Evolutionary conservation across 1,140 invertebrate genomes (phyloP).

Genomic region (Dysdera silvatica): DNA sequence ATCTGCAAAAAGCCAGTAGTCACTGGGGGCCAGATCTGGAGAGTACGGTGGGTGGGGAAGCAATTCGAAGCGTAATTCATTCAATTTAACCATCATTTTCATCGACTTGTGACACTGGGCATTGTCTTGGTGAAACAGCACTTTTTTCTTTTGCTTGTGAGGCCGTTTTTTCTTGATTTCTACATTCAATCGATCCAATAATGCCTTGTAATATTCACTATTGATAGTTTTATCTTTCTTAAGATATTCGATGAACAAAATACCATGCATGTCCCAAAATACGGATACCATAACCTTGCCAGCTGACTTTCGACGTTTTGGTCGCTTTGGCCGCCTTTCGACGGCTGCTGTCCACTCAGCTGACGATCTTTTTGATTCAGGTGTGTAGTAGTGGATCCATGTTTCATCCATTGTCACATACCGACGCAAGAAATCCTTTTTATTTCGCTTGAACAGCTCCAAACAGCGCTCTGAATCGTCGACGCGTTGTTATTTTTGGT

Average conservation of each 20-base stretch:
- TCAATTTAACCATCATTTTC: slow-evolving; percentile 8
- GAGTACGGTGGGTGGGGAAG: slow-evolving; percentile 39
- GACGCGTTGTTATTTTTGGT: slow-evolving; percentile 1
- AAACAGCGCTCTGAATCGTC: slow-evolving; percentile 2
- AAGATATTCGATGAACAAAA: background rate
- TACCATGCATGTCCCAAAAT: too few species aligned
- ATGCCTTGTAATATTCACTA: slow-evolving; percentile 1
- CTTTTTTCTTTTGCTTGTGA: slow-evolving; percentile 7
- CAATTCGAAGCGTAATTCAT: slow-evolving; percentile 1
- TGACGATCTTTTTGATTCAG: background rate
- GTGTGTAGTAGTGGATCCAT: background rate
- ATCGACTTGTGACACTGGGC: slow-evolving; percentile 8
- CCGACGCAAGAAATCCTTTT: background rate
- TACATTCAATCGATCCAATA: slow-evolving; percentile 1
- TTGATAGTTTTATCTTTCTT: background rate
- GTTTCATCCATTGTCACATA: slow-evolving; percentile 6
- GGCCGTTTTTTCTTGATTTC: slow-evolving; percentile 1
- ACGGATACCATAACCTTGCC: background rate
- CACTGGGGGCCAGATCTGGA: slow-evolving; percentile 39
- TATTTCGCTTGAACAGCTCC: background rate
- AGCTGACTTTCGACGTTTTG: background rate
- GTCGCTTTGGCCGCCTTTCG: background rate
- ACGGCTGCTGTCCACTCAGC: background rate
- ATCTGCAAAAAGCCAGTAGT: slow-evolving; percentile 29
- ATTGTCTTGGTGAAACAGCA: too few species aligned